Base-by-base conservation (phyloP, 37 sponge, comb jelly and placozoan genomes). In the Ephydatia muelleri region DNA sequence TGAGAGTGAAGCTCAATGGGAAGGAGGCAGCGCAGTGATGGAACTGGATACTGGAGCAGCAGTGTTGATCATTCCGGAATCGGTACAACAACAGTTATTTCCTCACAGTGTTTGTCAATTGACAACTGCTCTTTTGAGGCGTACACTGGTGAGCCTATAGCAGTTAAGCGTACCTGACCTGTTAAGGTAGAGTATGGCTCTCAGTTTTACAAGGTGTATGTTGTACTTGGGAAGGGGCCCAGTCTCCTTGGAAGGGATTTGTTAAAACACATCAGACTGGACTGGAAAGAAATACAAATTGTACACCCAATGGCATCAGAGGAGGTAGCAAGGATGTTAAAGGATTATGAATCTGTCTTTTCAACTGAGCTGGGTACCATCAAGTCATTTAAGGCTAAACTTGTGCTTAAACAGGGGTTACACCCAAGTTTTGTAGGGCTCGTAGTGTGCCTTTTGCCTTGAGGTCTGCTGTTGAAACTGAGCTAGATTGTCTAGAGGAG, bases 391-490 rank as follows among this genome's bases (percentile, higher is more conserved):
- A 75, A 9, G n/a, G 85, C 85, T 0, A 67, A 84, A 5, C 69
- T 84, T 36, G 5, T 0, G 2, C 47, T 85, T 11, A 76, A 85
- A 36, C 21, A 33, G 22, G 78, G 26, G 48, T 70, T 35, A 48
- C 67, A 37, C 85, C 85, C 22, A 57, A 65, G 26, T 85, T 85
- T 68, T 29, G 28, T 39, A 21, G 70, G 16, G 49, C 85, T 38
- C 78, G 85, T 0, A 2, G 38, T n/a, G 77, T 85, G 27, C 85
- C 85, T 22, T 85, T 77, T 67, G 77, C 85, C 70, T n/a, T 85
- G 12, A 65, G 32, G 30, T 48, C 19, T 22, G 38, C 31, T 2
- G 67, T 85, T 14, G 72, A 38, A 21, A 11, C 33, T 32, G 85
- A 85, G 31, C 68, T 85, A 27, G 38, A 38, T 27, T 69, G 85